Percentiles rank a stretch among this genome's conserved stretches.
These are phyloP conservation scores for Rhodinocichla rosea DNA, from an alignment of 2,113 vertebrate species.

Conservation along the genomic window DNA sequence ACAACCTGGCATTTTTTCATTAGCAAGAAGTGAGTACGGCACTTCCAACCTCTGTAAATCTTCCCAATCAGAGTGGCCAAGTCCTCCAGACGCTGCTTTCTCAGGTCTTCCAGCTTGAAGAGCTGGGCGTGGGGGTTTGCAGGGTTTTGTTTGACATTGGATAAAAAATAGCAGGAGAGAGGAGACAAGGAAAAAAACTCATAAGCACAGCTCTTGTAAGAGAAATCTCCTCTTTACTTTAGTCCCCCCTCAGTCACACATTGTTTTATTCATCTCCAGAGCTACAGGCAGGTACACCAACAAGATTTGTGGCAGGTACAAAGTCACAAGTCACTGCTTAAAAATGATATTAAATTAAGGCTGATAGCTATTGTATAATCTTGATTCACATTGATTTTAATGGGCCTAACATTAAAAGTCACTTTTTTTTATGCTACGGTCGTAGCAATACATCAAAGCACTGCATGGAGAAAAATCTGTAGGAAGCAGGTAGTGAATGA, in stretches of 20 bases:
- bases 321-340: rapidly evolving
- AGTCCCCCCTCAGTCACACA: not conserved
- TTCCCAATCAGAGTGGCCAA: constrained; percentile 94
- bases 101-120: constrained; percentile 90
- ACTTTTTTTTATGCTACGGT: not conserved
- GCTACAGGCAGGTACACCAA: not conserved
- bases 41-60: constrained; percentile 96
- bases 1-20: constrained; percentile 92
- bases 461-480: not conserved
- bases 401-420: not conserved
- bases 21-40: constrained; percentile 86
- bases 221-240: not conserved
- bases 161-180: not conserved
- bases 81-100: constrained; percentile 88
- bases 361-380: not conserved
- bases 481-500: not conserved
- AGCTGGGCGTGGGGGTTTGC: constrained; percentile 70
- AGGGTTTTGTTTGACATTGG: not conserved
- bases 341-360: not conserved
- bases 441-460: not conserved
- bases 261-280: not conserved
- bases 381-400: not conserved
- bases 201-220: not conserved
- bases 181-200: not conserved
- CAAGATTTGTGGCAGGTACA: not conserved